Base-by-base conservation (phyloP, 2,797 vertebrate genomes). In the Labroides dimidiatus region DNA sequence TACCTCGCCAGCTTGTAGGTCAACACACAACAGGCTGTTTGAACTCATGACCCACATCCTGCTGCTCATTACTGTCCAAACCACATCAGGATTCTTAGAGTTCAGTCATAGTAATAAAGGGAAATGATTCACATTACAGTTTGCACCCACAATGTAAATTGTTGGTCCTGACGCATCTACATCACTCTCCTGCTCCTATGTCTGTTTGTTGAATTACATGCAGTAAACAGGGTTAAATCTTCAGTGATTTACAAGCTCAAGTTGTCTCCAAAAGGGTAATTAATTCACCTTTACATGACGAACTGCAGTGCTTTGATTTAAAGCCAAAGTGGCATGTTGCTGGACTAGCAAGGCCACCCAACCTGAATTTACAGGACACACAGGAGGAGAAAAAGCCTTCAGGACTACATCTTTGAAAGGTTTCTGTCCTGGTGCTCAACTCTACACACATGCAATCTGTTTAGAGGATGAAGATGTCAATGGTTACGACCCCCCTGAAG, bases 401-500 rank as follows among this genome's bases (percentile, higher is more conserved):
- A 64, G 64, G 64, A 83, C 53, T 44, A n/a, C 20, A 53, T 19
- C 50, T 76, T 64, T 77, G 77, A 66, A 69, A 64, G 78, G 51
- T 77, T 84, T 78, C 74, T 65, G 60, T 81, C 62, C 61, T 41
- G 48, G 67, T 53, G 75, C 59, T 71, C 83, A 83, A 82, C 81
- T 81, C 64, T 67, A 59, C 69, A 67, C 78, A 82, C 84, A 82
- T 89, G 89, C 89, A 89, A 87, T 93, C 86, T 88, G 86, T 84
- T 89, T 85, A 78, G 81, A 79, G 78, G 87, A 89, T 73, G 73
- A 84, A 87, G 82, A 90, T 91, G 90, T 92, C 92, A 88, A 93
- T 94, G 92, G 90, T 93, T 93, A 93, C 77, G 73, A 88, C 88
- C 87, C 81, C 83, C 90, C 81, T 84, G 87, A 92, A 91, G 90